Base-by-base conservation (phyloP, 2,113 vertebrate genomes). In the Chaetodon auriga region DNA sequence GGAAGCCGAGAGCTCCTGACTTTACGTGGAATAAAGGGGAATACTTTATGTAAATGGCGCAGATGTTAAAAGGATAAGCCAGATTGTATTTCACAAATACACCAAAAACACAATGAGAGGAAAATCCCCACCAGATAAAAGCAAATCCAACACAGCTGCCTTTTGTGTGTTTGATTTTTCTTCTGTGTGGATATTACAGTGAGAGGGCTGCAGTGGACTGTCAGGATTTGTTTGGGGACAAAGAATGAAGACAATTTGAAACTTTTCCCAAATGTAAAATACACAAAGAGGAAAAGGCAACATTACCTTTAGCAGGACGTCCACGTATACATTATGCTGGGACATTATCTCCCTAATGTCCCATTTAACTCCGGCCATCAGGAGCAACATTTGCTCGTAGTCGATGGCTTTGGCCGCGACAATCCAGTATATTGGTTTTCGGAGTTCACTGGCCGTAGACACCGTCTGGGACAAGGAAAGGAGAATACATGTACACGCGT, bases 281-380 rank as follows among this genome's bases (percentile, higher is more conserved):
- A 4, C 4, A 41, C 21, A 2, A 62, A 13, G 23, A 30, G 30
- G 30, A 30, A 12, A 30, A 62, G 36, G 64, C 16, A 65, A 54
- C 48, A 18, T 96, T 96, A 97, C 98, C 97, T 99, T 98, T 71
- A 99, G 90, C 82, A 99, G 94, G 51, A 97, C 95, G 85, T 99
- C 98, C 81, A 99, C 97, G 10, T 99, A 99, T n/a, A 99, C 62
- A 9, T 99, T 99, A 93, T 99, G 98, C 89, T 99, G 98, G 2
- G 98, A 99, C 98, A 99, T 99, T 84, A 99, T 99, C 95, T 99
- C 98, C 78, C 96, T 98, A 58, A 99, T 97, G 92, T 99, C 98
- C 98, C 98, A 99, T 90, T 99, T 99, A 65, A 99, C 98, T 54
- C 96, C 98, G 0, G 96, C 90, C 98, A 99, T 99, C 71, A 99